phyloP scores from a whole-genome alignment of 2,888 invertebrate species.

The Polydrusus cervinus region DNA sequence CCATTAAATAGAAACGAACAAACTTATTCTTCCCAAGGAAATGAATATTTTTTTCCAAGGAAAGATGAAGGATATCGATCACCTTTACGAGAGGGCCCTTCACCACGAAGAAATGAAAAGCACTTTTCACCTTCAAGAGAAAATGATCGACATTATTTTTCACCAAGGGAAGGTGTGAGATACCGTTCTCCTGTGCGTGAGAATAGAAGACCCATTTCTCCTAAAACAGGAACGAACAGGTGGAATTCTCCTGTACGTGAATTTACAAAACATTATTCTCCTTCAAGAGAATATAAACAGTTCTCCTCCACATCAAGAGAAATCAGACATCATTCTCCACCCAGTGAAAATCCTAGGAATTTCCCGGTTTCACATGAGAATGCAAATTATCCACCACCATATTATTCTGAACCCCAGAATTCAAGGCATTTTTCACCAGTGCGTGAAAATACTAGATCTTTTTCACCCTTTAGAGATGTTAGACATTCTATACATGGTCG shows the following conservation, averaged over 20 bases:
- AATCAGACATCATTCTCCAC: background rate
- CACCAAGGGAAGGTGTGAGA: conserved; percentile 7
- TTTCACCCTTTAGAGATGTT: conserved; percentile 5
- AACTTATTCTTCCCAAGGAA: background rate
- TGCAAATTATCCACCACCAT: background rate
- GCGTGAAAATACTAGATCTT: background rate
- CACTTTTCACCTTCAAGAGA: conserved; percentile 6
- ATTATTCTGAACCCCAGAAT: background rate
- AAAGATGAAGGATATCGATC: conserved; percentile 5
- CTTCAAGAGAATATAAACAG: background rate
- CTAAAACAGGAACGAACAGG: background rate
- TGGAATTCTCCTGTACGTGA: background rate
- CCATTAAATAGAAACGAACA: conserved; percentile 3
- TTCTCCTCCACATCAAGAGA: background rate
- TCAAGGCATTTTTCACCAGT: background rate
- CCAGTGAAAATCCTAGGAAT: background rate
- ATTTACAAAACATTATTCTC: background rate
- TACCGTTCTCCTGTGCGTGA: conserved; percentile 1
- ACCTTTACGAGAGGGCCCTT: background rate
- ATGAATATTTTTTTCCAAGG: background rate
- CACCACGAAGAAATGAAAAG: background rate
- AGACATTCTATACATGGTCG: background rate
- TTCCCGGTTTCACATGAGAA: background rate
- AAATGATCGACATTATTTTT: background rate
- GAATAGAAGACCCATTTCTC: conserved; percentile 13